Percentiles rank a stretch among this genome's conserved stretches.
phyloP scores from a whole-genome alignment of 2,113 vertebrate genomes.

The Ammodytes marinus region DNA sequence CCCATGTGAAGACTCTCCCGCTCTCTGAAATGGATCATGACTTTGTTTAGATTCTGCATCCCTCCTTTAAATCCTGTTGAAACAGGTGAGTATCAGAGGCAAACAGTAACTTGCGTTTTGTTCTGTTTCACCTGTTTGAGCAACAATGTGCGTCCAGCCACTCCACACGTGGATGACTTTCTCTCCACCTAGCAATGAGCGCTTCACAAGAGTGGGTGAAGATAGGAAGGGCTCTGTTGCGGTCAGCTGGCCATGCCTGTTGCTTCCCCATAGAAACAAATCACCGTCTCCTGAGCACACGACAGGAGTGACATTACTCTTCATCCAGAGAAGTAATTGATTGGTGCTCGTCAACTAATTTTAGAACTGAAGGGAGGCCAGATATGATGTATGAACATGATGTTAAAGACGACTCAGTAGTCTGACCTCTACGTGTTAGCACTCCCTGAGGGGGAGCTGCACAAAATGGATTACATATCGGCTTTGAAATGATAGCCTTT shows the following conservation, averaged over 20 bases:
- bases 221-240: slow-evolving; percentile 83
- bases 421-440: not conserved
- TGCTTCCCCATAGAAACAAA: slow-evolving; percentile 93
- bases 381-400: slow-evolving; percentile 24
- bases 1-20: slow-evolving; percentile 92
- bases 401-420: not conserved
- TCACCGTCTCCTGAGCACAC: slow-evolving; percentile 84
- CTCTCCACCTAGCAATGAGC: slow-evolving; percentile 83
- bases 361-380: slow-evolving; percentile 27
- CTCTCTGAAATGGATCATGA: slow-evolving; percentile 84
- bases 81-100: not conserved
- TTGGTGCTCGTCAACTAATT: slow-evolving; percentile 33
- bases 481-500: not conserved
- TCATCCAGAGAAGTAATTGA: slow-evolving; percentile 41
- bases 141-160: slow-evolving; percentile 94
- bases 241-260: slow-evolving; percentile 90
- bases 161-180: slow-evolving; percentile 87
- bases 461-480: slow-evolving; percentile 9
- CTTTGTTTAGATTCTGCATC: slow-evolving; percentile 1
- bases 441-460: not conserved
- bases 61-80: not conserved
- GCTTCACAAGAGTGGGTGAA: slow-evolving; percentile 84
- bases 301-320: slow-evolving; percentile 29
- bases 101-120: no score
- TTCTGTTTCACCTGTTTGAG: slow-evolving; percentile 87